Base-by-base conservation (phyloP, 2,888 invertebrate species). In the Choristoneura rosaceana region DNA sequence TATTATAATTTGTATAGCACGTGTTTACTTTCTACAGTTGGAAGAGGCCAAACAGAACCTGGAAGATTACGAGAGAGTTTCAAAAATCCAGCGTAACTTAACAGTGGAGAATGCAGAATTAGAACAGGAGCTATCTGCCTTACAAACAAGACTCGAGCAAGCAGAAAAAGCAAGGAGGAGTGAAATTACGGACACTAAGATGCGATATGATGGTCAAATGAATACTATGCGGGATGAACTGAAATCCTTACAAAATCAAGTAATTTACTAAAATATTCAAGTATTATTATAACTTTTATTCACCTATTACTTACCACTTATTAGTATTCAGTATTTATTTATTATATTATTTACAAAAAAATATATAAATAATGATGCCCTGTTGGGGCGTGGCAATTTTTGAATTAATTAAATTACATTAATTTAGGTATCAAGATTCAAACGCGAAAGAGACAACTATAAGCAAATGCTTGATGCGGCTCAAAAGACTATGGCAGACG, bases 381-480 rank as follows among this genome's bases (percentile, higher is more conserved):
- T n/a, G n/a, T n/a, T n/a, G n/a, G n/a, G n/a, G n/a, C n/a, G n/a
- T n/a, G n/a, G n/a, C n/a, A n/a, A n/a, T n/a, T n/a, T n/a, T n/a
- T n/a, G n/a, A n/a, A n/a, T n/a, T n/a, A n/a, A n/a, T n/a, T n/a
- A n/a, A n/a, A n/a, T n/a, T n/a, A n/a, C n/a, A n/a, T n/a, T n/a
- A n/a, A n/a, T n/a, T n/a, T 74, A 94, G 94, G 94, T 94, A 25
- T 95, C 96, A 33, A 95, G 97, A 80, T 98, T 98, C 85, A 97
- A 97, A 85, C 95, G 98, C 74, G 98, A 98, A 89, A 95, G 98
- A 69, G 98, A 98, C 84, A 97, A 97, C 67, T 98, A 97, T 83
- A 97, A 97, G 78, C 98, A 98, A 85, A 97, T 98, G 96, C 88
- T 98, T 55, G 98, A 98, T 83, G 96, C 97, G 12, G 97, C 98